Evolutionary conservation across 2,797 vertebrate species (phyloP), one percentile per base, ranked within the genome.

Genomic region (Numenius phaeopus): DNA sequence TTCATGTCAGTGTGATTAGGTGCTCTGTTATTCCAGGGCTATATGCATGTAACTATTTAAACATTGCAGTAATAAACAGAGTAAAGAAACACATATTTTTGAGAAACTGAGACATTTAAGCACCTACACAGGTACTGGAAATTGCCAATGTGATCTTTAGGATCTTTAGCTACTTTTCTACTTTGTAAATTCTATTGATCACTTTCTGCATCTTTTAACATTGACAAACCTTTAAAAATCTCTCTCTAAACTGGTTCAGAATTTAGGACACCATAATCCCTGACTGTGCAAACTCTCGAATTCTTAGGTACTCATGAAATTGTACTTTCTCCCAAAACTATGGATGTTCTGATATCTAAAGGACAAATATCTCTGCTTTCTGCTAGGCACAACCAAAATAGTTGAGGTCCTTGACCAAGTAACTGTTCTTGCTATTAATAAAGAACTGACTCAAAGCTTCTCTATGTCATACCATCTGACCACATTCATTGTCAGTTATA

Each of bases 401-500:
- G 11, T 49, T 61, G 39, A 81, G 15, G 9, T 66, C 18, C 11
- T 11, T 57, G 34, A 50, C 29, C 37, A 76, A 87, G 44, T 79
- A 90, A 82, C 16, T 49, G 13, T 89, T 91, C 34, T 76, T 84
- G 55, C 59, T 92, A 37, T 55, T 82, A 87, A 78, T 77, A 39
- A 91, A 84, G 47, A 73, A 78, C 65, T 84, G 87, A 80, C 65
- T 91, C 87, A 91, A 83, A 81, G 14, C 29, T 83, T 91, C 59
- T 78, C 52, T 86, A 47, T 94, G 80, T 88, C 83, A 55, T 72
- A 37, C 46, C 49, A 42, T 59, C 79, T 88, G 76, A 65, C 83
- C 80, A 70, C 77, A 83, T 37, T 34, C 66, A 61, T 70, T 91
- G 76, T 65, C 49, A 58, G 49, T 54, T 89, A 47, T 61, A 86